A percentile compares a stretch with the other conserved stretches of the same genome.
Evolutionary conservation across 2,888 invertebrate genomes (phyloP).

Genomic region (Meandrusa payeni): DNA sequence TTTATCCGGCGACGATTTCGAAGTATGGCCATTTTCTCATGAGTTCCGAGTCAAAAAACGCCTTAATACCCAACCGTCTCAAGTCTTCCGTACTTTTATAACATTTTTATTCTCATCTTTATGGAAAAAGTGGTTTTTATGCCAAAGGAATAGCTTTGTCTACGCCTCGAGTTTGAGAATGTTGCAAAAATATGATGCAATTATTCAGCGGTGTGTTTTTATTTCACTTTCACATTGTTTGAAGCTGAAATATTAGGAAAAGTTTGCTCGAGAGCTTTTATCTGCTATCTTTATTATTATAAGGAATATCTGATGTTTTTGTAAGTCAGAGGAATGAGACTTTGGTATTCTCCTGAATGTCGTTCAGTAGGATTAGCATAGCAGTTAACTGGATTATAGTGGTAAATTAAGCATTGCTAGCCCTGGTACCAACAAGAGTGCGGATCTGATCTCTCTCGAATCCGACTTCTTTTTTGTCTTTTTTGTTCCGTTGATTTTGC

Average conservation of each 20-base stretch:
- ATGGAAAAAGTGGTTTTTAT: slow-evolving; percentile 43
- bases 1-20: not conserved
- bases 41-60: slow-evolving; percentile 19
- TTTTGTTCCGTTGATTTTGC: too few relatives aligned
- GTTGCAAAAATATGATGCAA: slow-evolving; percentile 29
- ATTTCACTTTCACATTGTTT: slow-evolving; percentile 18
- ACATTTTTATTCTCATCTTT: slow-evolving; percentile 53
- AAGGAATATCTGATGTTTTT: too few relatives aligned
- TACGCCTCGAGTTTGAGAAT: slow-evolving; percentile 29
- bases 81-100: slow-evolving; percentile 44
- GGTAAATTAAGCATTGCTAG: too few relatives aligned
- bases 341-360: too few relatives aligned
- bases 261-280: slow-evolving; percentile 3
- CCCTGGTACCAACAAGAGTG: too few relatives aligned
- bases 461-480: too few relatives aligned
- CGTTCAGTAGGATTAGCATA: too few relatives aligned
- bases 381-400: too few relatives aligned
- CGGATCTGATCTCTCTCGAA: too few relatives aligned
- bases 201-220: slow-evolving; percentile 24
- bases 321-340: too few relatives aligned
- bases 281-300: not conserved
- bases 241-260: slow-evolving; percentile 5
- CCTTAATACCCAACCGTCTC: slow-evolving; percentile 39
- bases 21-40: slow-evolving; percentile 11
- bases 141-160: slow-evolving; percentile 51